Evolutionary conservation across 2,797 vertebrate species (phyloP).

Genomic region (Sebastes baramenuke): DNA sequence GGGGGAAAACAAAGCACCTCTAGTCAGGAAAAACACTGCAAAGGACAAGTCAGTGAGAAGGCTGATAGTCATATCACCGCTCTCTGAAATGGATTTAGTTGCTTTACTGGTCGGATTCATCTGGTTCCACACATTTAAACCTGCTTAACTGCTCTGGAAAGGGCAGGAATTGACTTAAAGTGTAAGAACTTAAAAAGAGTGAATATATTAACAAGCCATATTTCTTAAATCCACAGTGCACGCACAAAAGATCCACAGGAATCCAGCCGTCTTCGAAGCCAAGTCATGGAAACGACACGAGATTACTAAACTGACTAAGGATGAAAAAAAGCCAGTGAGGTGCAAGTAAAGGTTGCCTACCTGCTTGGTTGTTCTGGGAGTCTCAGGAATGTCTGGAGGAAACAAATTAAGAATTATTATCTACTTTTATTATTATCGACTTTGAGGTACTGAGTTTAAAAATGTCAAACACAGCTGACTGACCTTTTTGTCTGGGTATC

Average conservation of each 20-base stretch:
- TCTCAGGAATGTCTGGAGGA: slow-evolving; percentile 87
- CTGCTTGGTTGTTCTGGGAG: slow-evolving; percentile 88
- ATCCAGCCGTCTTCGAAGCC: background rate
- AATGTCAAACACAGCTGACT: background rate
- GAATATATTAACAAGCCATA: background rate
- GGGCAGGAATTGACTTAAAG: background rate
- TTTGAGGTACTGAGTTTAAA: background rate
- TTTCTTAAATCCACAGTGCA: background rate
- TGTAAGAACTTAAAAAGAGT: background rate
- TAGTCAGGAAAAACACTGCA: background rate
- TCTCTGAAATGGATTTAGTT: background rate
- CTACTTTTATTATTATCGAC: background rate
- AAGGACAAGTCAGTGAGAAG: background rate
- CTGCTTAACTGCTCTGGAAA: background rate
- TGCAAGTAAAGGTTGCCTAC: slow-evolving; percentile 73
- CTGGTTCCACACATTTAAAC: background rate
- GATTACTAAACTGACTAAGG: background rate
- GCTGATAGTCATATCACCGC: background rate
- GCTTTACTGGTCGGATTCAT: background rate
- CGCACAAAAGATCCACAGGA: background rate
- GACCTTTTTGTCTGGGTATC: slow-evolving; percentile 88
- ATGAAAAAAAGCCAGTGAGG: background rate
- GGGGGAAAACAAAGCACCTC: background rate
- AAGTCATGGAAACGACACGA: background rate
- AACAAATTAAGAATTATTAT: background rate